Evolutionary conservation across 2,113 vertebrate genomes (phyloP).

Genomic region (Lipotes vexillifer): DNA sequence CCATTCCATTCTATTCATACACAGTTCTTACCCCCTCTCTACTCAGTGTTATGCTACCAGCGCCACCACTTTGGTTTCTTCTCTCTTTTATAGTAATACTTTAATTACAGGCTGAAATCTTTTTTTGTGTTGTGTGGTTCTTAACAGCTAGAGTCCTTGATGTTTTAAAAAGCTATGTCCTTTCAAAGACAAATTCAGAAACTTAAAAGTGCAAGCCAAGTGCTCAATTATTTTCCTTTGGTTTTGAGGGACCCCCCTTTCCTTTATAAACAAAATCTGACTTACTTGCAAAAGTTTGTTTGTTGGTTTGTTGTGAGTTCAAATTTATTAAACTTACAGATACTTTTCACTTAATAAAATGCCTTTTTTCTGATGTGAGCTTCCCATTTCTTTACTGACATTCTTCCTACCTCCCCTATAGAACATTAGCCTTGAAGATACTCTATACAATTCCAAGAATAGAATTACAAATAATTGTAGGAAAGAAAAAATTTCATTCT

Average conservation of each 20-base stretch:
- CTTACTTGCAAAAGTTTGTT: neutral
- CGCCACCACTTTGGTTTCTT: neutral
- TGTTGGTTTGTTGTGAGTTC: neutral
- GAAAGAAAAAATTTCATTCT: neutral
- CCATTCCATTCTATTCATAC: neutral
- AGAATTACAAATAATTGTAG: neutral
- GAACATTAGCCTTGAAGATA: neutral
- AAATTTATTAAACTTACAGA: neutral
- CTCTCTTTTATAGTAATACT: neutral
- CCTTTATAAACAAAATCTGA: neutral
- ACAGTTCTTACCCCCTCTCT: neutral
- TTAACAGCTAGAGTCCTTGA: neutral
- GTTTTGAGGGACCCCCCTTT: neutral
- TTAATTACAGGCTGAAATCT: neutral
- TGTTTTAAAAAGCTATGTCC: neutral
- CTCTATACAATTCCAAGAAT: neutral
- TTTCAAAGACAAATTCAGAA: constrained; percentile 24
- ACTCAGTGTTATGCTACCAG: neutral
- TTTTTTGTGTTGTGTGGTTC: neutral
- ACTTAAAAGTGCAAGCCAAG: neutral
- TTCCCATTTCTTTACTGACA: neutral
- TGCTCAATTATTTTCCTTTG: neutral
- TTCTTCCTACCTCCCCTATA: neutral
- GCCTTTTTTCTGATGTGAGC: neutral
- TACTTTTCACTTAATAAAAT: neutral